Percentiles rank a stretch among this genome's conserved stretches.
phyloP scores from a whole-genome alignment of 2,888 invertebrate species.

The Lithophane socia region DNA sequence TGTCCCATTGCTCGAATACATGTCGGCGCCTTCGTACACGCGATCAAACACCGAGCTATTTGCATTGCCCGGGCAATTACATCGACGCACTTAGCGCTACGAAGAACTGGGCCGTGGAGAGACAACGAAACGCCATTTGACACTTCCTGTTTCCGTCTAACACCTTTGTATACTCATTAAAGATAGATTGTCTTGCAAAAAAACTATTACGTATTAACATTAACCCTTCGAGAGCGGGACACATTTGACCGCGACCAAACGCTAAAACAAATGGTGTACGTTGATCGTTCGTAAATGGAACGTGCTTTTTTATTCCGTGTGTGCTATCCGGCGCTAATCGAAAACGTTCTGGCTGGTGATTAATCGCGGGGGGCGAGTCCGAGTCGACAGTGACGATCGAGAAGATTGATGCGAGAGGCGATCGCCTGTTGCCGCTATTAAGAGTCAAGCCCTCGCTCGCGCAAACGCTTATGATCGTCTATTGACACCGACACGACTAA shows the following conservation, averaged over 20 bases:
- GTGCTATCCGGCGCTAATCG: conserved; percentile 85
- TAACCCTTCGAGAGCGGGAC: conserved; percentile 50
- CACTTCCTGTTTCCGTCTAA: conserved; percentile 89
- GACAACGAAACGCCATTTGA: conserved; percentile 89
- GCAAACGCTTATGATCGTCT: conserved; percentile 65
- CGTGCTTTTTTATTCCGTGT: conserved; percentile 74
- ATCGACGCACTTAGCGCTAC: conserved; percentile 87
- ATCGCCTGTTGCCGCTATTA: conserved; percentile 78
- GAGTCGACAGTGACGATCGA: conserved; percentile 84
- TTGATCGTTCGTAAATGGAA: conserved; percentile 81
- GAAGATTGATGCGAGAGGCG: conserved; percentile 83
- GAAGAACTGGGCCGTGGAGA: conserved; percentile 86
- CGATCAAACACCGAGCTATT: conserved; percentile 82
- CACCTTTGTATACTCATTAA: conserved; percentile 66
- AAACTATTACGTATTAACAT: conserved; percentile 54
- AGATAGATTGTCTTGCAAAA: conserved; percentile 74
- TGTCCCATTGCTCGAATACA: conserved; percentile 70
- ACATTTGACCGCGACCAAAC: conserved; percentile 61
- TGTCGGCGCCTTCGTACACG: conserved; percentile 69
- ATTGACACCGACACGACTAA: conserved; percentile 72
- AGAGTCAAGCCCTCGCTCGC: conserved; percentile 72
- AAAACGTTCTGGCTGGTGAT: conserved; percentile 85
- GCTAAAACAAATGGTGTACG: conserved; percentile 71
- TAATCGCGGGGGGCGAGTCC: conserved; percentile 85
- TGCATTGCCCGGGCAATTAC: conserved; percentile 88